Conservation (phyloP, 2,797 vertebrate genomes). For the Pterois miles region DNA sequence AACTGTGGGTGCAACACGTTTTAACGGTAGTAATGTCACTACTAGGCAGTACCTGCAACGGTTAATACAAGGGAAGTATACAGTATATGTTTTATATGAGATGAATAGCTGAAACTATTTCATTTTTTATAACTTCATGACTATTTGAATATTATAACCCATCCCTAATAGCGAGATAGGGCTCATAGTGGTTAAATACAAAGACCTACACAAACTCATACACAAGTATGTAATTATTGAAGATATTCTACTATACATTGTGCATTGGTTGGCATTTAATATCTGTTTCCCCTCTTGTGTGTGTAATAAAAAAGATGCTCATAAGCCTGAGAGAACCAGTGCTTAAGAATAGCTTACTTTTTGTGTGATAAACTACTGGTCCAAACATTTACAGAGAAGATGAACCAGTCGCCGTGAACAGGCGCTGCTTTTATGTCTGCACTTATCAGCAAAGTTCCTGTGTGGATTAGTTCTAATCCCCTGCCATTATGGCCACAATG, state of each 20-base stretch:
- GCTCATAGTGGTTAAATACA: background rate
- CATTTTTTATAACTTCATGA: no score
- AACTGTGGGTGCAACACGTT: no score
- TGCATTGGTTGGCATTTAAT: slow-evolving; percentile 4
- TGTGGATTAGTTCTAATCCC: slow-evolving; percentile 75
- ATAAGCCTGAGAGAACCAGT: slow-evolving; percentile 28
- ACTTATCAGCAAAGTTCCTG: slow-evolving; percentile 76
- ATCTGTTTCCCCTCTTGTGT: slow-evolving; percentile 1
- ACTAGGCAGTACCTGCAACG: no score
- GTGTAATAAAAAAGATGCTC: slow-evolving; percentile 16
- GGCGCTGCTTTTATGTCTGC: slow-evolving; percentile 63
- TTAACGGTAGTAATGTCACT: no score
- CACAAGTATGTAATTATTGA: background rate
- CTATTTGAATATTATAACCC: no score
- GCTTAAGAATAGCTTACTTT: slow-evolving; percentile 42
- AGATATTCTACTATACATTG: background rate
- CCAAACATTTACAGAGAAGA: slow-evolving; percentile 55
- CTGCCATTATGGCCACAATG: slow-evolving; percentile 64
- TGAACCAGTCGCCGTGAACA: slow-evolving; percentile 56
- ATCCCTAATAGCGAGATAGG: no score
- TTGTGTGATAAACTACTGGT: slow-evolving; percentile 47
- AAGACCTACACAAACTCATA: background rate
- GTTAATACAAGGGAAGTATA: no score
- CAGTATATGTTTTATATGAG: no score
- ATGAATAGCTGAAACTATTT: no score